Base-by-base conservation (phyloP, 2,113 vertebrate genomes). In the Pimephales promelas region DNA sequence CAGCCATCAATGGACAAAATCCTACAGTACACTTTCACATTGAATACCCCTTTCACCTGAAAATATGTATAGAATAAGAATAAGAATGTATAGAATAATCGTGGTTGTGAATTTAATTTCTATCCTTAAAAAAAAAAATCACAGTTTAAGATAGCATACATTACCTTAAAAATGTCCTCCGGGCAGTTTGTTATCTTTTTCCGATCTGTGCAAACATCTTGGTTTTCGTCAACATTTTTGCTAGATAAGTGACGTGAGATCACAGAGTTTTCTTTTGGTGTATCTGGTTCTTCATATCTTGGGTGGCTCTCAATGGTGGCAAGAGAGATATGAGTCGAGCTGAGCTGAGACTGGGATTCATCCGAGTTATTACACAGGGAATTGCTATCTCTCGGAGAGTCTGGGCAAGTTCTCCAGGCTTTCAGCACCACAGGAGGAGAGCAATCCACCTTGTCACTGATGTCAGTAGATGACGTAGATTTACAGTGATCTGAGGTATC, bases 91-190 rank as follows among this genome's bases (percentile, higher is more conserved):
- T n/a, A n/a, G n/a, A n/a, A 66, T 66, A 66, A 66, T 36, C 20
- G 2, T 16, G 62, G 6, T 34, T 56, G 54, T 22, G 20, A 56
- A 56, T 49, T 22, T 57, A 0, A 22, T 56, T 56, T 56, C 0
- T 22, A 3, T 24, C 10, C 31, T 14, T 66, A 14, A 20, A 66
- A 66, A 45, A 13, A 49, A 26, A n/a, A n/a, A n/a, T n/a, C n/a
- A n/a, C 0, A 0, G 11, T 72, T 43, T 3, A n/a, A 56, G 6
- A 1, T 28, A 57, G 10, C 8, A 24, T 22, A 59, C 90, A 86
- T 89, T 83, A 91, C 94, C 94, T 94, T 95, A 80, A 93, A 93
- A 88, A 93, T 91, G 89, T 93, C 91, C 84, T 92, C 91, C 31
- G 90, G 93, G 75, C 91, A 92, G 83, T 92, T 89, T 2, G 5